Evolutionary conservation across 2,888 invertebrate species (phyloP).

Genomic region (Helicoverpa assulta): DNA sequence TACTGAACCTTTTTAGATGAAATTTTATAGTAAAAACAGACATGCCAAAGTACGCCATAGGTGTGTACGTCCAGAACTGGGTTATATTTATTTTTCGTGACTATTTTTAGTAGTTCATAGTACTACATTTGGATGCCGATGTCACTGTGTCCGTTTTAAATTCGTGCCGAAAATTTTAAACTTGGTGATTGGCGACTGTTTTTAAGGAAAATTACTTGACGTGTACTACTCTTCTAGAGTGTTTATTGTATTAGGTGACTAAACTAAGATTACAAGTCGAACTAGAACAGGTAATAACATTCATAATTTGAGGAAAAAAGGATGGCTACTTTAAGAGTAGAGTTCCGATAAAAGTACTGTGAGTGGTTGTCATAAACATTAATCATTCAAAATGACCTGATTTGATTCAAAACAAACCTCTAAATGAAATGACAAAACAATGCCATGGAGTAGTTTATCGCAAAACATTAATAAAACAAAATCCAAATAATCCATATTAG

Average conservation of each 20-base stretch:
- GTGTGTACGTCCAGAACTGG: conserved; percentile 51
- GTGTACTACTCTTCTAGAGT: neutral
- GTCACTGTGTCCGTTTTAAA: conserved; percentile 47
- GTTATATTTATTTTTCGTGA: conserved; percentile 61
- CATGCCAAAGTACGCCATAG: conserved; percentile 38
- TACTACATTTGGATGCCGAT: conserved; percentile 51
- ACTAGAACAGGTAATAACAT: too few relatives aligned
- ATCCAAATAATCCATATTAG: conserved; percentile 36
- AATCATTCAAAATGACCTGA: too few relatives aligned
- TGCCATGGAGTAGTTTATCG: conserved; percentile 3
- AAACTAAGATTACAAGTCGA: too few relatives aligned
- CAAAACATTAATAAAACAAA: conserved; percentile 7
- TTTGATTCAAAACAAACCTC: too few relatives aligned
- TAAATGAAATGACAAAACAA: too few relatives aligned
- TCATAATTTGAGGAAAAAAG: too few relatives aligned
- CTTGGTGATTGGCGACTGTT: conserved; percentile 3
- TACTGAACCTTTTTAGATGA: conserved; percentile 30
- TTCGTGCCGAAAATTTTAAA: conserved; percentile 57
- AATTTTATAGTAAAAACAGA: conserved; percentile 5
- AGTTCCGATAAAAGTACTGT: too few relatives aligned
- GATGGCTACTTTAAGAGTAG: too few relatives aligned
- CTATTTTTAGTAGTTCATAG: conserved; percentile 57
- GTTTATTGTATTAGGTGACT: neutral
- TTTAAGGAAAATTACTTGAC: conserved; percentile 7
- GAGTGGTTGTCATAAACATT: too few relatives aligned